These are phyloP conservation scores for Pseudomyrmex gracilis DNA, from an alignment of 1,140 invertebrate species.

Conservation along the genomic window DNA sequence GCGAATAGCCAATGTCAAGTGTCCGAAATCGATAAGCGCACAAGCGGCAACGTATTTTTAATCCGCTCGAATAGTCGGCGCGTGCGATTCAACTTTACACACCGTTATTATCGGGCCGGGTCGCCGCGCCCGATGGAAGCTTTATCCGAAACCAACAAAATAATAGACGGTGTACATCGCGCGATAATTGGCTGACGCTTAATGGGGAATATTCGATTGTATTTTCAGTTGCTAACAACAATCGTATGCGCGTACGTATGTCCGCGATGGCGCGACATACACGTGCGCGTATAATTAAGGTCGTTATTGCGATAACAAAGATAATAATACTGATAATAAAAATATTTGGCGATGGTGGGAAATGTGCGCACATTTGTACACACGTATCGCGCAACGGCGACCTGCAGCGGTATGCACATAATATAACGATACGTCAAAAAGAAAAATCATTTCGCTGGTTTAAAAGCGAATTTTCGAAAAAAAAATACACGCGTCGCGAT, in stretches of 20 bases:
- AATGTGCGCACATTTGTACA: neutral
- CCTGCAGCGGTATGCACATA: too few relatives aligned
- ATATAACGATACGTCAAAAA: too few relatives aligned
- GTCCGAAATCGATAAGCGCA: constrained; percentile 18
- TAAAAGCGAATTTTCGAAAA: neutral
- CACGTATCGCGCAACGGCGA: neutral
- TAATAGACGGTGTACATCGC: constrained; percentile 27
- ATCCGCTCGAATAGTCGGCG: constrained; percentile 13
- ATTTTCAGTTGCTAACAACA: constrained; percentile 37
- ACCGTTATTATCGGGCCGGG: neutral
- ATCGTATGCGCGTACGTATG: neutral
- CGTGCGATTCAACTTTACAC: constrained; percentile 38
- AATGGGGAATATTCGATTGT: constrained; percentile 45
- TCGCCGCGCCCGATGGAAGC: constrained; percentile 28
- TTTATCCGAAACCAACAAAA: constrained; percentile 31
- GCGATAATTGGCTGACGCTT: constrained; percentile 55
- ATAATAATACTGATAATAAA: constrained; percentile 49
- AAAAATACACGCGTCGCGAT: neutral
- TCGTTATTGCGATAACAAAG: constrained; percentile 8
- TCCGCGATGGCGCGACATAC: constrained; percentile 20
- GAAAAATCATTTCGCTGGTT: neutral
- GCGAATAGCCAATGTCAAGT: constrained; percentile 42
- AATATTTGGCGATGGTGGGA: neutral
- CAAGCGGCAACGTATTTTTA: constrained; percentile 15
- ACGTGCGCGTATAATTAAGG: constrained; percentile 34